Conservation (phyloP, 1,140 invertebrate genomes). For the Pseudoatta argentina region DNA sequence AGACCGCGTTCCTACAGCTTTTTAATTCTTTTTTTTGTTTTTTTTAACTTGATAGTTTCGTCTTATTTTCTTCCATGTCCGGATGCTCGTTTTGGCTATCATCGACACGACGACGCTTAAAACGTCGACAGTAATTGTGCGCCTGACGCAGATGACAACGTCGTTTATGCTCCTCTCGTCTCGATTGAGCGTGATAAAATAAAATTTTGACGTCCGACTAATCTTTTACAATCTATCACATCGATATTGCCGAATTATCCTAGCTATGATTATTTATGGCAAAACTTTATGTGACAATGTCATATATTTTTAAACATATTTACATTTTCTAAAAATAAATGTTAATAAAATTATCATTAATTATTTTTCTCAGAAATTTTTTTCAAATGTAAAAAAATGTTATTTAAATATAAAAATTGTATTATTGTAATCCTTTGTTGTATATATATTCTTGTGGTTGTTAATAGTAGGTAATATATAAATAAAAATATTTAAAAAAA, state of each 20-base stretch:
- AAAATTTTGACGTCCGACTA: not conserved
- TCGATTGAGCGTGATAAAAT: conserved; percentile 16
- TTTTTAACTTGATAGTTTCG: conserved; percentile 11
- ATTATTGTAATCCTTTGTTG: not conserved
- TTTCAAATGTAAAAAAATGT: not conserved
- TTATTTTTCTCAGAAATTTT: conserved; percentile 5
- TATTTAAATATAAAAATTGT: not conserved
- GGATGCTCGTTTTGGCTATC: conserved; percentile 28
- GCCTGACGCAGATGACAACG: not conserved
- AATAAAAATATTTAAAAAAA: no score
- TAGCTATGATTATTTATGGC: no score
- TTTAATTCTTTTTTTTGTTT: not conserved
- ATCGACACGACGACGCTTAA: conserved; percentile 18
- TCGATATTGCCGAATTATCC: not conserved
- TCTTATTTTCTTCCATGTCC: conserved; percentile 26
- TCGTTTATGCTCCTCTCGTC: conserved; percentile 1
- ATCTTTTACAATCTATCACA: not conserved
- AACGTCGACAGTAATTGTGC: conserved; percentile 29
- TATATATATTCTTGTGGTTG: no score
- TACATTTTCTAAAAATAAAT: not conserved
- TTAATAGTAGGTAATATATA: no score
- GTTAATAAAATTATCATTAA: not conserved
- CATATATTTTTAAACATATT: not conserved
- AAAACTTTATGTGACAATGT: no score
- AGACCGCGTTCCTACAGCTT: conserved; percentile 4